Conservation (phyloP, 2,888 invertebrate species). For the Parnassius orleans region DNA sequence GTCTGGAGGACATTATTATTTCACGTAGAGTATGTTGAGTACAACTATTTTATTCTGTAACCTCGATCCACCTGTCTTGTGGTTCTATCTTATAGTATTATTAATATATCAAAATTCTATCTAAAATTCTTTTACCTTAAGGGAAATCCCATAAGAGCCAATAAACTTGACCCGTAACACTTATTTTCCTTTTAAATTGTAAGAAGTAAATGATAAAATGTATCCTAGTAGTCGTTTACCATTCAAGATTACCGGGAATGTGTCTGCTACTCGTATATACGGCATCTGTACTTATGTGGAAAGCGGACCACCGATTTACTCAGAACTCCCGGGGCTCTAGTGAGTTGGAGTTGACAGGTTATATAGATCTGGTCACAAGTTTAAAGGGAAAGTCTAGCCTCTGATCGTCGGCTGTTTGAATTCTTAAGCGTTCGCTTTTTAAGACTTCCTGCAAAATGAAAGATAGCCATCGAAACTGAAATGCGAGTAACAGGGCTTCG, state of each 20-base stretch:
- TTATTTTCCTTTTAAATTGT: slow-evolving; percentile 1
- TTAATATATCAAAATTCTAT: no score
- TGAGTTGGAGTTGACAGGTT: slow-evolving; percentile 9
- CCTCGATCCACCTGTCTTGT: no score
- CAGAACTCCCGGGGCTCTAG: slow-evolving; percentile 1
- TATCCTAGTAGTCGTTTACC: slow-evolving; percentile 9
- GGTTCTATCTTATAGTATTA: no score
- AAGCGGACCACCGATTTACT: slow-evolving; percentile 7
- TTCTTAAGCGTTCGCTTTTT: slow-evolving; percentile 24
- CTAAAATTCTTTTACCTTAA: no score
- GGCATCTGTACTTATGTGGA: slow-evolving; percentile 11
- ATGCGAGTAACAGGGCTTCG: slow-evolving; percentile 3
- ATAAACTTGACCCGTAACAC: not conserved
- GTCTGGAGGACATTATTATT: no score
- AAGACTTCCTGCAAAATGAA: slow-evolving; percentile 23
- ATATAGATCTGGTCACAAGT: slow-evolving; percentile 11
- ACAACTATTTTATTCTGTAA: no score
- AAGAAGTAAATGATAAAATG: slow-evolving; percentile 5
- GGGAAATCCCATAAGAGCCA: no score
- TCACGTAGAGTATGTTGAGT: no score
- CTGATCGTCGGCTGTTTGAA: slow-evolving; percentile 13
- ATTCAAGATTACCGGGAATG: slow-evolving; percentile 14
- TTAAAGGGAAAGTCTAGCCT: slow-evolving; percentile 24
- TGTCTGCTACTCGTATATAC: slow-evolving; percentile 6
- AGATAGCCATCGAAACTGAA: slow-evolving; percentile 21